phyloP scores from a whole-genome alignment of 2,888 invertebrate genomes.

The Caenorhabditis imperialis region DNA sequence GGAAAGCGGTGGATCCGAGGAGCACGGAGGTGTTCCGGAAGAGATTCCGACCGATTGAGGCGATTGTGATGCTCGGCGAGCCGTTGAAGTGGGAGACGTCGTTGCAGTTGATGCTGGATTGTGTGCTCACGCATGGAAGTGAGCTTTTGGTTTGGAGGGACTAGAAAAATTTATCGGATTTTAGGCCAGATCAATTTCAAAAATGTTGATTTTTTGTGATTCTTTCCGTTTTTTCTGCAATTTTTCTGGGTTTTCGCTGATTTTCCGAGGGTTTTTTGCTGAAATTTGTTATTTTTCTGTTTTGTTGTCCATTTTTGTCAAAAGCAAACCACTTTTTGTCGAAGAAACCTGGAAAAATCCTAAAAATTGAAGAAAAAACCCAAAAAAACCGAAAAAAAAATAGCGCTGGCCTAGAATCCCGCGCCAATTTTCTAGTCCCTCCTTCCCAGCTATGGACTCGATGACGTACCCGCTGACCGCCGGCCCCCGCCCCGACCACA shows the following conservation, averaged over 20 bases:
- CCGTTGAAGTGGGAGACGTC: constrained; percentile 84
- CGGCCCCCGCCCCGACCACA: constrained; percentile 80
- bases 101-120: constrained; percentile 83
- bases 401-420: too few species aligned
- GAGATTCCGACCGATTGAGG: constrained; percentile 75
- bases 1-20: constrained; percentile 67
- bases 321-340: too few species aligned
- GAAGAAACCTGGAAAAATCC: too few species aligned
- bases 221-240: not conserved
- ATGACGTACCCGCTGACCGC: constrained; percentile 37
- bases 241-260: too few species aligned
- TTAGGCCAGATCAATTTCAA: not conserved
- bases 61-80: constrained; percentile 83
- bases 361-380: too few species aligned
- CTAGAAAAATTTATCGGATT: constrained; percentile 61
- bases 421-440: not conserved
- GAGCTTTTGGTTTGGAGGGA: too few species aligned
- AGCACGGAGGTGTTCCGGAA: constrained; percentile 49
- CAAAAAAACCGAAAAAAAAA: not conserved
- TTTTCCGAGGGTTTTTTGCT: too few species aligned
- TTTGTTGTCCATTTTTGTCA: too few species aligned
- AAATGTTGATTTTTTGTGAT: too few species aligned
- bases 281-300: too few species aligned
- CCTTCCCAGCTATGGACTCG: constrained; percentile 67
- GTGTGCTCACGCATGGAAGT: constrained; percentile 81